Base-by-base conservation (phyloP, 2,113 vertebrate species). In the Eonycteris spelaea region DNA sequence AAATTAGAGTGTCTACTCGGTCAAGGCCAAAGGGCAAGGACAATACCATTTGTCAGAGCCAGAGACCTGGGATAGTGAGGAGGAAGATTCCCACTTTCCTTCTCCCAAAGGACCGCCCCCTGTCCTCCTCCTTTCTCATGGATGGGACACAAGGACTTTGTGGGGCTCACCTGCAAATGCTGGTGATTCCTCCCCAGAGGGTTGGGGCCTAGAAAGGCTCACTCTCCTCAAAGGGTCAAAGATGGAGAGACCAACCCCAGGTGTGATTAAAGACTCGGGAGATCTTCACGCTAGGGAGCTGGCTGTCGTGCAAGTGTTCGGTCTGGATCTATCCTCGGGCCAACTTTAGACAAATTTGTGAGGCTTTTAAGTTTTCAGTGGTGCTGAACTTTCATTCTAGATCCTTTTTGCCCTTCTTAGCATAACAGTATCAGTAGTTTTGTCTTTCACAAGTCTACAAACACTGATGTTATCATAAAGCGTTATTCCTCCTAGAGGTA, bases 231-330 rank as follows among this genome's bases (percentile, higher is more conserved):
- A 1, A 5, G 3, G 59, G 26, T 45, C 21, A 1, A 21, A 53
- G 38, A 16, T 3, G 1, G 4, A 9, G 19, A 79, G 40, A 43
- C 53, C 38, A 22, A 4, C 35, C 43, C 21, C 15, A 1, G 30
- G 51, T 13, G 12, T 3, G 18, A 55, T 6, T 0, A 19, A 13
- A 15, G 48, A 48, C 48, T 48, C 13, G 48, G 13, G 6, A 70
- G 24, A 22, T 38, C 14, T 48, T 79, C 16, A 15, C 2, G 9
- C 0, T 0, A 13, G 2, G 22, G 53, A 8, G 0, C 75, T 5
- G 26, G 1, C 35, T 6, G 6, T 9, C 4, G 19, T 19, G 22
- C 7, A 51, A 55, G 28, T 43, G 4, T 74, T 35, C 24, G 1
- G 8, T 71, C 59, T 51, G 24, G 7, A 14, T 53, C 48, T 68